Evolutionary conservation across 2,113 vertebrate genomes (phyloP).

Genomic region (Cephalopterus ornatus): DNA sequence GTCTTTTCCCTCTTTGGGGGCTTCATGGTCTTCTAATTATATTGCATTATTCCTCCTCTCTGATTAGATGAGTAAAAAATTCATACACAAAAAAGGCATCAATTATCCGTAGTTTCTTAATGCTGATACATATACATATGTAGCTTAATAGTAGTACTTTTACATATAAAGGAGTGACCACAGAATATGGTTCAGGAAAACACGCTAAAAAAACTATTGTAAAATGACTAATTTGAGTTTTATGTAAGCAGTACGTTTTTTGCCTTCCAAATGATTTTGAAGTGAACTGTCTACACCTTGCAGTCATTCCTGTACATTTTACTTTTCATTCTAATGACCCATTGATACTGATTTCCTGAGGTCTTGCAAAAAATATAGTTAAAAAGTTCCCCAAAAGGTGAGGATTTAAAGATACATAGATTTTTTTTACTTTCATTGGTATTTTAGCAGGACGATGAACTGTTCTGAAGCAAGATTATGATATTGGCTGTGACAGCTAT

Average conservation of each 20-base stretch:
- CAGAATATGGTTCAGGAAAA: background rate
- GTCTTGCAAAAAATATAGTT: background rate
- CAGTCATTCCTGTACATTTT: background rate
- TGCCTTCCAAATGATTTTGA: background rate
- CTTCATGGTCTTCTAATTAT: background rate
- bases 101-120: background rate
- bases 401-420: background rate
- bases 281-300: background rate
- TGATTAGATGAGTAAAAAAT: background rate
- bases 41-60: background rate
- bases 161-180: background rate
- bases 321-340: background rate
- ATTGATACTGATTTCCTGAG: background rate
- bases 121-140: background rate
- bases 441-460: background rate
- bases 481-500: background rate
- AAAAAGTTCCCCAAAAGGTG: accelerated
- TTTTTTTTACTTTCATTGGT: background rate
- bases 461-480: background rate
- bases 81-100: background rate
- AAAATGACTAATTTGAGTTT: background rate
- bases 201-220: background rate
- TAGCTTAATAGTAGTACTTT: background rate
- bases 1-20: background rate
- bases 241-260: background rate